Evolutionary conservation across 2,888 invertebrate species (phyloP), one percentile per base, ranked within the genome.

Genomic region (Odontothrips loti): DNA sequence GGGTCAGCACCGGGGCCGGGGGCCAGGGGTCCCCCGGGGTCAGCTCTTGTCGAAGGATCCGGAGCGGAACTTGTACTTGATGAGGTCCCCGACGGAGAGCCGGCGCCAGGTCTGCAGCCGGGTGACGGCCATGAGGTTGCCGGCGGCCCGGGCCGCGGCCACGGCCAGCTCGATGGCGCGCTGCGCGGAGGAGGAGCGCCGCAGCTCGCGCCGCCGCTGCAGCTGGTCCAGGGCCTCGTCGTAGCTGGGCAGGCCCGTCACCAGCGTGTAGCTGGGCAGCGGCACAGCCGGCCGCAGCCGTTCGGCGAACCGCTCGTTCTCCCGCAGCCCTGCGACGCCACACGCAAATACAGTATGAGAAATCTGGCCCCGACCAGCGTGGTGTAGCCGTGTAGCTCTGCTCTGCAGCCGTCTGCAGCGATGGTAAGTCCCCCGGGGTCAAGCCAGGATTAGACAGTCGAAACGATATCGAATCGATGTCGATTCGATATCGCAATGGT

Each of bases 221-320:
- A 91, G 88, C 85, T 91, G 90, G 85, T 91, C 90, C 81, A 91
- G 85, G 4, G 92, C 92, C 85, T 91, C 91, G 82, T 91, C 91
- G 85, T 92, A 92, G 47, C 89, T 90, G 79, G 92, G 92, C 80
- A 92, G 86, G 8, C 92, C 92, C n/a, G 91, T 91, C 79, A 91
- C 91, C 81, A 91, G 89, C 8, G 91, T 91, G 85, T 92, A 92
- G 83, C 90, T 91, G 20, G 92, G 92, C 82, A 91, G 85, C 1
- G 90, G 92, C 82, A 91, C 85, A 1, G 90, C 47, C 80, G 81
- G 15, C 75, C 27, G 20, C 79, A 47, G 23, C 34, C 34, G 48
- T 79, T 29, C 78, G 34, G 48, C 47, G 34, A 47, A 11, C 29
- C 10, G 20, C 43, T 79, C 43, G 79, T 27, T 10, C 23, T 47